A percentile compares a stretch with the other conserved stretches of the same genome.
Conservation (phyloP, 2,113 vertebrate genomes). For the Ammodytes dubius region DNA sequence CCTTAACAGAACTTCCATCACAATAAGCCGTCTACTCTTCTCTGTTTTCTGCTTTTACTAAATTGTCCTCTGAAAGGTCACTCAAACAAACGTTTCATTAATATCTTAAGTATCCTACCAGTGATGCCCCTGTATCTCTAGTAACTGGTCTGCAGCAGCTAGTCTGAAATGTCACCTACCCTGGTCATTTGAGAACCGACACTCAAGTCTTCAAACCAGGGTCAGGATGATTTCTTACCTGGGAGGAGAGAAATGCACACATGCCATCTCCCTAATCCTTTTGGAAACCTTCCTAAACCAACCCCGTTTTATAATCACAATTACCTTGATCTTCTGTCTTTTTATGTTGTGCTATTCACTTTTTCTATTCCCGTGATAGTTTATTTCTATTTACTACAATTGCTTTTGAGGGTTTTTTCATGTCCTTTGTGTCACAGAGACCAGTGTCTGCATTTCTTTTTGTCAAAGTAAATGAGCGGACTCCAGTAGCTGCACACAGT, state of each 20-base stretch:
- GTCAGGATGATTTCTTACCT: no score
- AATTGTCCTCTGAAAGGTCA: neutral
- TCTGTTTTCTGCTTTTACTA: neutral
- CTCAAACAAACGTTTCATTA: neutral
- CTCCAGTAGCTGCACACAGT: no score
- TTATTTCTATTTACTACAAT: no score
- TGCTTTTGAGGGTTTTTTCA: no score
- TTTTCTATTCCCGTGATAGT: no score
- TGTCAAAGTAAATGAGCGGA: no score
- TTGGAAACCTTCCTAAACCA: neutral
- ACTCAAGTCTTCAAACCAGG: neutral
- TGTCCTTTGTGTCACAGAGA: no score
- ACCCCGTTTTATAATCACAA: no score
- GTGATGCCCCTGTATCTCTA: neutral
- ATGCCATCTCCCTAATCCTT: neutral
- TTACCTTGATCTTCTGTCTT: no score
- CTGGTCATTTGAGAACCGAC: constrained; percentile 34
- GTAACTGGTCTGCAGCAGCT: constrained; percentile 15
- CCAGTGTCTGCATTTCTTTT: no score
- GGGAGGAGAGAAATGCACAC: constrained; percentile 1
- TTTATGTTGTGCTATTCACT: no score
- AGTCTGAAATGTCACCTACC: constrained; percentile 44
- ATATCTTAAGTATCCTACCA: neutral
- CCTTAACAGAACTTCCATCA: no score
- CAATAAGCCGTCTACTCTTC: neutral